Conservation (phyloP, 2,113 vertebrate species). For the Ciconia maguari region DNA sequence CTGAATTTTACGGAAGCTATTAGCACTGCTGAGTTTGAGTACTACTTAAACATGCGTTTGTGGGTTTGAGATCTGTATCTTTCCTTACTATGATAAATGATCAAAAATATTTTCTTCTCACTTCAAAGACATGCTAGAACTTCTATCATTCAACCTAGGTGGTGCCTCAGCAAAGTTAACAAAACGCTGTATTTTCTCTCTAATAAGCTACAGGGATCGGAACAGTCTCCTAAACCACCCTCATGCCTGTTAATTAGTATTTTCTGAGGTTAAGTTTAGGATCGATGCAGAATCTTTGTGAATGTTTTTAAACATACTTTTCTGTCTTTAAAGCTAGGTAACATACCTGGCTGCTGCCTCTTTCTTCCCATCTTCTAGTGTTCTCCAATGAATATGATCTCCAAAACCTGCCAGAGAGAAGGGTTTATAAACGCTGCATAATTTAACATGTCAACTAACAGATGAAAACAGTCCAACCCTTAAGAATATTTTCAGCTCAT, state of each 20-base stretch:
- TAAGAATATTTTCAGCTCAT: background rate
- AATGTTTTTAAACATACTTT: background rate
- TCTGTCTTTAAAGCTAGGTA: background rate
- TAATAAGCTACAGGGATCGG: background rate
- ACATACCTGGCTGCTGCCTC: slow-evolving; percentile 93
- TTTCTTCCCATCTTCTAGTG: slow-evolving; percentile 92
- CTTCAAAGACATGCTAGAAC: background rate
- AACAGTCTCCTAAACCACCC: background rate
- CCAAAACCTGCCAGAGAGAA: slow-evolving; percentile 86
- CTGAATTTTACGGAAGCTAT: background rate
- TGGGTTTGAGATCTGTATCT: background rate
- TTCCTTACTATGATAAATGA: background rate
- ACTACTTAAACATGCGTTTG: background rate
- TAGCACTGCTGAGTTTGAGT: background rate
- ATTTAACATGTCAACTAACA: background rate
- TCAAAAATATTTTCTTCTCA: background rate
- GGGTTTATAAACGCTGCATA: slow-evolving; percentile 19
- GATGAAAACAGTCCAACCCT: background rate
- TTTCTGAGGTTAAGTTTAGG: background rate
- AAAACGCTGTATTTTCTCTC: background rate
- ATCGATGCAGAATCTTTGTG: background rate
- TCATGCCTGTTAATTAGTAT: background rate
- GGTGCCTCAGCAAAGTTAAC: background rate
- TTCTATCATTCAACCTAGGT: background rate
- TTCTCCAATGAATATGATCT: slow-evolving; percentile 95